A percentile compares a stretch with the other conserved stretches of the same genome.
Evolutionary conservation across 2,888 invertebrate genomes (phyloP).

Genomic region (Pollenia angustigena): DNA sequence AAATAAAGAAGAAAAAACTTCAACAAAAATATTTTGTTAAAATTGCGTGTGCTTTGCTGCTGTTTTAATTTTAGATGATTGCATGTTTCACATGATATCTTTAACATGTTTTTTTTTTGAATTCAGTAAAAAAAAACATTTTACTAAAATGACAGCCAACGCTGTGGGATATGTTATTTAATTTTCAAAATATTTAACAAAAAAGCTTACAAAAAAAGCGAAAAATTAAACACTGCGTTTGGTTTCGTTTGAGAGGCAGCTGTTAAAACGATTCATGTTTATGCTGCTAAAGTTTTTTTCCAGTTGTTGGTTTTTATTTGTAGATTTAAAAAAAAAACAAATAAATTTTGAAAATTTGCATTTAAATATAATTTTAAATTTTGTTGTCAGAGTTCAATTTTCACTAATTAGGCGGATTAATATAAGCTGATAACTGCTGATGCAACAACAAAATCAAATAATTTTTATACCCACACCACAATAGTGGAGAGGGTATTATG

Average conservation of each 20-base stretch:
- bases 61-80: slow-evolving; percentile 70
- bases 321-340: slow-evolving; percentile 20
- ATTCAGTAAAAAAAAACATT: slow-evolving; percentile 55
- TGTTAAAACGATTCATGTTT: slow-evolving; percentile 69
- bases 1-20: slow-evolving; percentile 6
- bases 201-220: slow-evolving; percentile 40
- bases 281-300: slow-evolving; percentile 49
- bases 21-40: slow-evolving; percentile 55
- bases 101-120: slow-evolving; percentile 37
- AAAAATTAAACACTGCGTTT: slow-evolving; percentile 32
- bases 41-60: slow-evolving; percentile 69
- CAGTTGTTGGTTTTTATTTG: slow-evolving; percentile 52
- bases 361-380: slow-evolving; percentile 53
- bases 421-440: slow-evolving; percentile 38
- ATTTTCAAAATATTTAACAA: slow-evolving; percentile 63
- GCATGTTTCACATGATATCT: slow-evolving; percentile 67
- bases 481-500: no score
- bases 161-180: slow-evolving; percentile 74
- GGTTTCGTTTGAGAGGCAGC: slow-evolving; percentile 60
- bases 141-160: slow-evolving; percentile 72
- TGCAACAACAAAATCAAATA: slow-evolving; percentile 8
- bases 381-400: slow-evolving; percentile 68
- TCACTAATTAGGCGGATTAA: slow-evolving; percentile 70
- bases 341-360: slow-evolving; percentile 48
- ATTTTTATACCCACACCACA: not conserved